A percentile compares a stretch with the other conserved stretches of the same genome.
phyloP scores from a whole-genome alignment of 2,113 vertebrate genomes.

The Synodontis membranacea region DNA sequence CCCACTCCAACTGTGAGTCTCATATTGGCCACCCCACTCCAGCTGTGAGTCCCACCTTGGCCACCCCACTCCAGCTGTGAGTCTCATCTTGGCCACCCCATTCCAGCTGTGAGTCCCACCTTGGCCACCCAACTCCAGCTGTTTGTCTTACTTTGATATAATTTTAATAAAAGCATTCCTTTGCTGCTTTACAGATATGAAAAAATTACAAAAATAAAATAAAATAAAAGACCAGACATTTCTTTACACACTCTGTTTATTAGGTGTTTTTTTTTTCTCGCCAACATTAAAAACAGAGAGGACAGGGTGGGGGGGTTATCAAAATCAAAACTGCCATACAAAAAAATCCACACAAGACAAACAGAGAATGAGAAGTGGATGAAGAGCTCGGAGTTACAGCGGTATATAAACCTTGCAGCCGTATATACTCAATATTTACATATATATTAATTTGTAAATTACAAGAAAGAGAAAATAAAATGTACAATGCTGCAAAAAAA shows the following conservation, averaged over 20 bases:
- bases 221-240: background rate
- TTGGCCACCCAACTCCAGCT: background rate
- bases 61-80: background rate
- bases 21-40: background rate
- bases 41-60: background rate
- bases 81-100: no score
- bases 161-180: background rate
- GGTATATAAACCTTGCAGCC: constrained; percentile 49
- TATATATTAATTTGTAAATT: constrained; percentile 60
- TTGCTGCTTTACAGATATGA: background rate
- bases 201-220: background rate
- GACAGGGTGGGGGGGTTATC: background rate
- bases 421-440: constrained; percentile 59
- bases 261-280: constrained; percentile 36
- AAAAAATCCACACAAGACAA: constrained; percentile 42
- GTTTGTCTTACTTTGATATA: background rate
- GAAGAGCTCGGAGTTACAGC: constrained; percentile 37
- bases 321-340: constrained; percentile 42
- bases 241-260: constrained; percentile 50
- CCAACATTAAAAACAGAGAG: constrained; percentile 42
- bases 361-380: constrained; percentile 41
- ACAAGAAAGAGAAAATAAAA: constrained; percentile 57
- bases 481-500: constrained; percentile 61
- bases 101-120: background rate
- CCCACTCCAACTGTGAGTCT: background rate